Conservation (phyloP, 2,888 invertebrate species). For the Sesia bembeciformis region DNA sequence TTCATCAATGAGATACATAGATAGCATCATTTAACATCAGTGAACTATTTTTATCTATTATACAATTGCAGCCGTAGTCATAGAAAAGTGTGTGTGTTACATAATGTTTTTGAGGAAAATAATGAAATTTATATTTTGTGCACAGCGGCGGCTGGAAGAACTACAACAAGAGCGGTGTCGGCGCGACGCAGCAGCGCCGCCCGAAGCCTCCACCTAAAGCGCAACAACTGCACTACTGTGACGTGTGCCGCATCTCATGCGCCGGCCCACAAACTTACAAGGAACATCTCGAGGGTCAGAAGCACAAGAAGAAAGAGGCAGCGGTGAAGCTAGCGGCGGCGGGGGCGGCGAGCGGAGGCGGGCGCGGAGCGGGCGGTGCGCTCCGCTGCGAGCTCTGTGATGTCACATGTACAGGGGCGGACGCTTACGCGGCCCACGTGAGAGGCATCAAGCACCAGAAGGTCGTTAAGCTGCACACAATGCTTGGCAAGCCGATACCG, state of each 20-base stretch:
- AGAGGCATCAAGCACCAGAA: conserved; percentile 98
- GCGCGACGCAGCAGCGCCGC: conserved; percentile 75
- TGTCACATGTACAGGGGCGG: conserved; percentile 98
- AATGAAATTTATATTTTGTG: not conserved
- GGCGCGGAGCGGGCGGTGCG: conserved; percentile 61
- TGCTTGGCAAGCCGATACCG: conserved; percentile 97
- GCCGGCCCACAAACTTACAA: conserved; percentile 83
- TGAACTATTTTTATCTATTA: no score
- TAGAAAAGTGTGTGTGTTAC: not conserved
- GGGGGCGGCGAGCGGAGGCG: conserved; percentile 66
- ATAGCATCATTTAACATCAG: no score
- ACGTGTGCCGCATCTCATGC: conserved; percentile 98
- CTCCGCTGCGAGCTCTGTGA: conserved; percentile 97
- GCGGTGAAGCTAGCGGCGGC: conserved; percentile 77
- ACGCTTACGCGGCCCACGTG: conserved; percentile 98
- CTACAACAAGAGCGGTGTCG: conserved; percentile 65
- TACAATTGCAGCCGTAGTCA: no score
- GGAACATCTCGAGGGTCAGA: conserved; percentile 98
- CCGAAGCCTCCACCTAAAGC: conserved; percentile 90
- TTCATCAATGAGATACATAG: no score
- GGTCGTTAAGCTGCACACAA: conserved; percentile 96
- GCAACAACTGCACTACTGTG: conserved; percentile 97
- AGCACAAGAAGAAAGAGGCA: conserved; percentile 98
- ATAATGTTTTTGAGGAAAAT: not conserved
- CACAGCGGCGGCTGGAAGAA: conserved; percentile 52